Percentiles rank a stretch among this genome's conserved stretches.
Conservation (phyloP, 1,140 invertebrate genomes). For the Drosophila burlai region DNA sequence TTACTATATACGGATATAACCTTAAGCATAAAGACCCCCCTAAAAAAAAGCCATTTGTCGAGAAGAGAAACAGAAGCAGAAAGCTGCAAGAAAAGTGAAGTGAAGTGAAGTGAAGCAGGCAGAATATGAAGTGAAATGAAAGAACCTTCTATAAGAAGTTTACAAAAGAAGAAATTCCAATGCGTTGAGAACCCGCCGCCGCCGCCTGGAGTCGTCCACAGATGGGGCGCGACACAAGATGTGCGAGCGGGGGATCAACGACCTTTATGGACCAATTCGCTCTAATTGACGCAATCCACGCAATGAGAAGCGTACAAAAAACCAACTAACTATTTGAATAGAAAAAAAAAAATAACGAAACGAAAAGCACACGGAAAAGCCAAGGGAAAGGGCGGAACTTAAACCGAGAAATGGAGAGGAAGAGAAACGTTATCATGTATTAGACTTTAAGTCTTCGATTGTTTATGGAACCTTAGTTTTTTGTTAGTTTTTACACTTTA, state of each 20-base stretch:
- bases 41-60: slow-evolving; percentile 35
- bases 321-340: slow-evolving; percentile 50
- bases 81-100: slow-evolving; percentile 17
- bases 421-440: slow-evolving; percentile 65
- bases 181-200: slow-evolving; percentile 49
- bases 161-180: slow-evolving; percentile 66
- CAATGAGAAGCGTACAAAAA: slow-evolving; percentile 74
- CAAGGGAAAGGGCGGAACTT: slow-evolving; percentile 23
- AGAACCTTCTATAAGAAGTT: slow-evolving; percentile 79
- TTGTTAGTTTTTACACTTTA: slow-evolving; percentile 36
- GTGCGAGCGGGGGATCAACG: slow-evolving; percentile 58
- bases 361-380: slow-evolving; percentile 24
- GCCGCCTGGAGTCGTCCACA: background rate
- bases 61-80: slow-evolving; percentile 10
- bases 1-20: slow-evolving; percentile 25
- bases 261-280: slow-evolving; percentile 85
- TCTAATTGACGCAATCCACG: slow-evolving; percentile 82
- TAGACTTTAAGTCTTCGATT: slow-evolving; percentile 78
- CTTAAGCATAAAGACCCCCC: slow-evolving; percentile 52
- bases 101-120: slow-evolving; percentile 31
- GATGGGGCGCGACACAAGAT: background rate
- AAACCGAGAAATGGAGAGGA: background rate
- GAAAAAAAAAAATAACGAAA: slow-evolving; percentile 14
- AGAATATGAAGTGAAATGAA: slow-evolving; percentile 38
- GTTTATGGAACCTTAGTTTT: slow-evolving; percentile 59